Conservation (phyloP, 2,888 invertebrate species). For the Phortica okadai region DNA sequence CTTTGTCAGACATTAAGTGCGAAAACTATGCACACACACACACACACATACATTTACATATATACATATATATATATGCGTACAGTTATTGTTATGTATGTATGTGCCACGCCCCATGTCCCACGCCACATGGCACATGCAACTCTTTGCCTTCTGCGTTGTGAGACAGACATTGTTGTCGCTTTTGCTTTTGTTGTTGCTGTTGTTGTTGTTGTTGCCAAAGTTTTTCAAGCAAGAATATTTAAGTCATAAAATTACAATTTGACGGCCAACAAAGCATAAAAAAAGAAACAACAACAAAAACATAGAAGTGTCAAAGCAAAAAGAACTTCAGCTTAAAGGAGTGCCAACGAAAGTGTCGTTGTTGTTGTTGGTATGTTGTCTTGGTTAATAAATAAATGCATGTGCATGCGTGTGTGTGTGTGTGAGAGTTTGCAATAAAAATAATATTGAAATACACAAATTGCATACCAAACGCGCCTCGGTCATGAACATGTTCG, state of each 20-base stretch:
- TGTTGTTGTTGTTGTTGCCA: slow-evolving; percentile 25
- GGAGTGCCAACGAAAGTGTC: slow-evolving; percentile 27
- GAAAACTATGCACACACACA: background rate
- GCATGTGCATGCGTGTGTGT: slow-evolving; percentile 5
- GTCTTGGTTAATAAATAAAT: slow-evolving; percentile 24
- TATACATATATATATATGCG: too few species aligned
- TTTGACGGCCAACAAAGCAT: slow-evolving; percentile 27
- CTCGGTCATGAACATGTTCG: slow-evolving; percentile 17
- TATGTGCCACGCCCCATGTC: too few species aligned
- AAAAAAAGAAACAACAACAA: slow-evolving; percentile 44
- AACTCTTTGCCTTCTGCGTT: too few species aligned
- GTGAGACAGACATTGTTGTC: background rate
- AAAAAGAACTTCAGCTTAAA: too few species aligned
- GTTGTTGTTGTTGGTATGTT: too few species aligned
- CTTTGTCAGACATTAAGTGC: background rate
- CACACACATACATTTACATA: too few species aligned
- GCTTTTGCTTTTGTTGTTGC: slow-evolving; percentile 2
- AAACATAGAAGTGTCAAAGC: slow-evolving; percentile 24
- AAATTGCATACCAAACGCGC: slow-evolving; percentile 16
- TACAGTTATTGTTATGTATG: too few species aligned
- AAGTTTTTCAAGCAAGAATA: too few species aligned
- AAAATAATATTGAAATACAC: slow-evolving; percentile 32
- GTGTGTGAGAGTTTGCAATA: slow-evolving; percentile 29
- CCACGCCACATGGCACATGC: too few species aligned
- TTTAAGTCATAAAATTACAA: too few species aligned